Conservation (phyloP, 2,888 invertebrate species). For the Apotomis betuletana region DNA sequence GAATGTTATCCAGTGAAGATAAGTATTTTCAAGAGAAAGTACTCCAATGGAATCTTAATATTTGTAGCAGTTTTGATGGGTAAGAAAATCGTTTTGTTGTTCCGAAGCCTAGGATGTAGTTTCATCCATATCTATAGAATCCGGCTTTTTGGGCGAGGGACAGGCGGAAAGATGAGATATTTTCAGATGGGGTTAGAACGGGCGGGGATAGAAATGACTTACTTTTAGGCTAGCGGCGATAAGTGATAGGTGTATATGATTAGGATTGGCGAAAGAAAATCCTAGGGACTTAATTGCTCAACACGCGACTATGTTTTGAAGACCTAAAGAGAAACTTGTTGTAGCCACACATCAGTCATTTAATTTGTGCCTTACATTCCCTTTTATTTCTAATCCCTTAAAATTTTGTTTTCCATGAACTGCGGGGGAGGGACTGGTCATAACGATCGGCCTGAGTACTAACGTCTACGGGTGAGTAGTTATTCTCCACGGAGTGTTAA, state of each 20-base stretch:
- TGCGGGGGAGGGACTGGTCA: slow-evolving; percentile 55
- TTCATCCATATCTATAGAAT: too few species aligned
- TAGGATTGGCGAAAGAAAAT: too few species aligned
- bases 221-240: too few species aligned
- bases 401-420: slow-evolving; percentile 75
- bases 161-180: too few species aligned
- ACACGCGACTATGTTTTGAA: too few species aligned
- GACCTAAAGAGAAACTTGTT: too few species aligned
- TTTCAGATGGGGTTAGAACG: too few species aligned
- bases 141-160: too few species aligned
- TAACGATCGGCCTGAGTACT: slow-evolving; percentile 58
- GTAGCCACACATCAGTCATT: background rate
- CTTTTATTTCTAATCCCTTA: slow-evolving; percentile 62
- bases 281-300: too few species aligned
- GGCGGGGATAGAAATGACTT: too few species aligned
- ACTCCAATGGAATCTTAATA: background rate
- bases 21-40: background rate
- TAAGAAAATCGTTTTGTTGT: slow-evolving; percentile 1
- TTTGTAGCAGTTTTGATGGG: slow-evolving; percentile 1
- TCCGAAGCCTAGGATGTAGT: too few species aligned
- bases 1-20: background rate
- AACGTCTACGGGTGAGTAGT: slow-evolving; percentile 64
- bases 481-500: slow-evolving; percentile 36
- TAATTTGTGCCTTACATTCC: background rate
- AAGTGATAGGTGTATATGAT: too few species aligned